Conservation (phyloP, 2,888 invertebrate species). For the Tromatobia lineatoria region DNA sequence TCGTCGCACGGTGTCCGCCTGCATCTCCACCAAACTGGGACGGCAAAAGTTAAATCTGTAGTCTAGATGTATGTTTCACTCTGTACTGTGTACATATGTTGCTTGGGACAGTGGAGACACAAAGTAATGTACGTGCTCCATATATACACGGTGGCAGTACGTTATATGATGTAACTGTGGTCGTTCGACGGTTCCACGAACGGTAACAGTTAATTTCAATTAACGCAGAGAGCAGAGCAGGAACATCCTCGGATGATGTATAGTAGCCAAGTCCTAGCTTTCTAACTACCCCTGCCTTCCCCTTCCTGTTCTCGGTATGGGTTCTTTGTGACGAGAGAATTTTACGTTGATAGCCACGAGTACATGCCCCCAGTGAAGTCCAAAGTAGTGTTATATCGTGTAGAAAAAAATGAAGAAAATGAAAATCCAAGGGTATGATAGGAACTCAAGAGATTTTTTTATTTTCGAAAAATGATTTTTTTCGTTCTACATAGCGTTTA, state of each 20-base stretch:
- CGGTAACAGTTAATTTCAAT: constrained; percentile 61
- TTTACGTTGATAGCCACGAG: background rate
- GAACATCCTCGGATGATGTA: constrained; percentile 41
- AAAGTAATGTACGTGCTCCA: background rate
- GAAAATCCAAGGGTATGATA: constrained; percentile 36
- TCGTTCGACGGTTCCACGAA: constrained; percentile 36
- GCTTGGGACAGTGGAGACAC: background rate
- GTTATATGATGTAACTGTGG: constrained; percentile 33
- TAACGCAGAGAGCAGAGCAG: constrained; percentile 47
- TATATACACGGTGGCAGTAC: background rate
- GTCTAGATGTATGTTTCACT: constrained; percentile 26
- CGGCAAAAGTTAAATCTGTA: constrained; percentile 58
- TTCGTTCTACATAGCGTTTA: too few species aligned
- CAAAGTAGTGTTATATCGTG: constrained; percentile 20
- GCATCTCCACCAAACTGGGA: constrained; percentile 51
- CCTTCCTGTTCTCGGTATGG: background rate
- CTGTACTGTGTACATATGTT: background rate
- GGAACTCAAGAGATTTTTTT: too few species aligned
- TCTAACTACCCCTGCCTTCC: background rate
- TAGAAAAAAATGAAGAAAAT: constrained; percentile 33
- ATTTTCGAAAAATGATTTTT: too few species aligned
- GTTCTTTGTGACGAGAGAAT: background rate
- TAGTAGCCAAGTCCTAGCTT: constrained; percentile 26
- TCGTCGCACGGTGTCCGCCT: constrained; percentile 12
- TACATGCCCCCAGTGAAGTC: background rate